phyloP scores from a whole-genome alignment of 2,113 vertebrate genomes.

The Gambusia affinis region DNA sequence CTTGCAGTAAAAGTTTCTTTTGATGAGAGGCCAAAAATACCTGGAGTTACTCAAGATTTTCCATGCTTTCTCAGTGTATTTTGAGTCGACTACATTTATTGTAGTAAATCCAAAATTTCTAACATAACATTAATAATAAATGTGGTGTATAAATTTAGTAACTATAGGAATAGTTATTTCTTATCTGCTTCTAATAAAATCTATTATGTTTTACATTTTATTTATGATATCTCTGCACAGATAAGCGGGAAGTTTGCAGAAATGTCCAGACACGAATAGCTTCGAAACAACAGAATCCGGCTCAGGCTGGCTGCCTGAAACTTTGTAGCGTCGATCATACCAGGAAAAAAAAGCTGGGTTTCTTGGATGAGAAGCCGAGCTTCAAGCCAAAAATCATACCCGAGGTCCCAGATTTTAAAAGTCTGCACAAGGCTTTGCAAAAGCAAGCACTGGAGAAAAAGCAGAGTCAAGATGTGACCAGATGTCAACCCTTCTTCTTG shows the following conservation, averaged over 20 bases:
- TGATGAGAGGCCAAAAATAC: no score
- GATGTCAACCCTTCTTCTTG: conserved; percentile 87
- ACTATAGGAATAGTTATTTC: no score
- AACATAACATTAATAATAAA: background rate
- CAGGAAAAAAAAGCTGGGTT: conserved; percentile 81
- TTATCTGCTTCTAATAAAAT: no score
- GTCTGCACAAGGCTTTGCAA: conserved; percentile 86
- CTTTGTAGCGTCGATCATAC: conserved; percentile 78
- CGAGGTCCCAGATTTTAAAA: conserved; percentile 85
- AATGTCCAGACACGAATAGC: conserved; percentile 78
- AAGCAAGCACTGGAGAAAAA: conserved; percentile 75
- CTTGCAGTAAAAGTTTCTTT: no score
- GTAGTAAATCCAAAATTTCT: background rate
- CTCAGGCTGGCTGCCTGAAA: conserved; percentile 50
- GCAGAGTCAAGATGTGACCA: conserved; percentile 80
- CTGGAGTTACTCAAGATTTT: no score
- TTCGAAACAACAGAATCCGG: conserved; percentile 62
- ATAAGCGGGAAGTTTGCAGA: conserved; percentile 82
- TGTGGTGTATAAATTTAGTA: background rate
- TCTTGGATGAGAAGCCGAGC: conserved; percentile 84
- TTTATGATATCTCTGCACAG: conserved; percentile 61
- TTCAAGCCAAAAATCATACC: conserved; percentile 88
- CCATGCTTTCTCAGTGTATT: no score
- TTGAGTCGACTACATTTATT: background rate
- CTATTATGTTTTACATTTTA: no score